Percentiles rank a stretch among this genome's conserved stretches.
phyloP scores from a whole-genome alignment of 2,888 invertebrate genomes.

The Odontomyia ornata region DNA sequence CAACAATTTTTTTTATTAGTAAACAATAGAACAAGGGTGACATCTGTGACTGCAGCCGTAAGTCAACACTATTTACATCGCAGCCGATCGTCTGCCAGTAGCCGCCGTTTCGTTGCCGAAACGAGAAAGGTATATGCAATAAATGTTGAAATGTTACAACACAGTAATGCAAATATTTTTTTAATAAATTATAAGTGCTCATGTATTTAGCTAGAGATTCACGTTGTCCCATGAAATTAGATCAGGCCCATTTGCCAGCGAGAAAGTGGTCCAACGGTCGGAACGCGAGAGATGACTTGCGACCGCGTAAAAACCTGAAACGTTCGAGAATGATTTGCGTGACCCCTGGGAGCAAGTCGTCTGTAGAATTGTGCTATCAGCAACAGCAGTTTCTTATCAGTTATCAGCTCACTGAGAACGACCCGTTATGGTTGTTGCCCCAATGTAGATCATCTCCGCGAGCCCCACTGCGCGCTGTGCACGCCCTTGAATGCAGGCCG shows the following conservation, averaged over 20 bases:
- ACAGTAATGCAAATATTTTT: conserved; percentile 19
- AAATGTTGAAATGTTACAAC: neutral
- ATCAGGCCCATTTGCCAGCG: too few relatives aligned
- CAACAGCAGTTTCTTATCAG: conserved; percentile 13
- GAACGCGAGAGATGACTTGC: too few relatives aligned
- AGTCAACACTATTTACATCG: neutral
- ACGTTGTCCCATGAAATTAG: neutral
- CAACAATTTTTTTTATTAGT: conserved; percentile 38
- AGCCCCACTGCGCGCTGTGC: neutral
- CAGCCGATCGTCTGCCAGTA: neutral
- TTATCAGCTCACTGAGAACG: neutral
- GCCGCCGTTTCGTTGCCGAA: neutral
- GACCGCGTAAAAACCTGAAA: neutral
- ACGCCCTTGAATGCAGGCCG: conserved; percentile 18
- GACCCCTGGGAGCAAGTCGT: conserved; percentile 15
- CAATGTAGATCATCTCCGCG: neutral
- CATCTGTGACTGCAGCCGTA: conserved; percentile 12
- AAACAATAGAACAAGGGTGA: conserved; percentile 37
- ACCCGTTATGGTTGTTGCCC: neutral
- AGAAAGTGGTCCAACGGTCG: too few relatives aligned
- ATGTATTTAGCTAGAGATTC: conserved; percentile 11
- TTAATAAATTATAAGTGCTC: conserved; percentile 9
- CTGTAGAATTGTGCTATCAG: conserved; percentile 14
- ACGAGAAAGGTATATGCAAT: conserved; percentile 20
- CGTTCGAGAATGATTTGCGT: conserved; percentile 14